These are phyloP conservation scores for Plagiodera versicolora DNA, from an alignment of 2,888 invertebrate species.

Conservation along the genomic window DNA sequence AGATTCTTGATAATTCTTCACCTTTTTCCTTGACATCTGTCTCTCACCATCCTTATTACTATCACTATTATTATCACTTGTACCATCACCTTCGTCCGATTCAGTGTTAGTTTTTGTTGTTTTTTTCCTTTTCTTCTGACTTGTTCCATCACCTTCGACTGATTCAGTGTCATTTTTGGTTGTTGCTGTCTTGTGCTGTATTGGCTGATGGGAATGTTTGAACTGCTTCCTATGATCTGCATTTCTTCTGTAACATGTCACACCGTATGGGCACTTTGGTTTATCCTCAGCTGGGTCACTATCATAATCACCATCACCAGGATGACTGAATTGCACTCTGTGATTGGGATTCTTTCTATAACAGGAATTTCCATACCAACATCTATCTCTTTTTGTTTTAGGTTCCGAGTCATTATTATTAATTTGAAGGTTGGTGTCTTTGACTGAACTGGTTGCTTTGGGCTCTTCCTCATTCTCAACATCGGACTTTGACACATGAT, in stretches of 20 bases:
- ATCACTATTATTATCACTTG: not conserved
- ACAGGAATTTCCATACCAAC: constrained; percentile 66
- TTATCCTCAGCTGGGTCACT: constrained; percentile 50
- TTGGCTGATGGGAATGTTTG: constrained; percentile 49
- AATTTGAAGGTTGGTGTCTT: constrained; percentile 11
- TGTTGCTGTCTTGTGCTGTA: constrained; percentile 4
- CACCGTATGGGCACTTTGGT: constrained; percentile 63
- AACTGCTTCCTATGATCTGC: constrained; percentile 61
- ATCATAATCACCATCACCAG: constrained; percentile 64
- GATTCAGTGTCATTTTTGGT: not conserved
- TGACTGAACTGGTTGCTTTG: not conserved
- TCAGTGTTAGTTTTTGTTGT: not conserved
- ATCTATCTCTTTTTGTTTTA: constrained; percentile 56
- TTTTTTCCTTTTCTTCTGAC: not conserved
- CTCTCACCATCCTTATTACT: constrained; percentile 5
- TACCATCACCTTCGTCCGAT: not conserved
- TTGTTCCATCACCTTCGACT: not conserved
- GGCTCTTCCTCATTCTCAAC: not conserved
- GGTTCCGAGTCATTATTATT: constrained; percentile 8
- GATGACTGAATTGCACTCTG: constrained; percentile 64
- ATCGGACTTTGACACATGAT: not conserved
- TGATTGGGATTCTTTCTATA: constrained; percentile 68
- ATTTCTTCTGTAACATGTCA: constrained; percentile 61
- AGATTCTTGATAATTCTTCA: constrained; percentile 20
- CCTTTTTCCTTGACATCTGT: constrained; percentile 17